Conservation (phyloP, 2,888 invertebrate genomes). For the Platycnemis pennipes region DNA sequence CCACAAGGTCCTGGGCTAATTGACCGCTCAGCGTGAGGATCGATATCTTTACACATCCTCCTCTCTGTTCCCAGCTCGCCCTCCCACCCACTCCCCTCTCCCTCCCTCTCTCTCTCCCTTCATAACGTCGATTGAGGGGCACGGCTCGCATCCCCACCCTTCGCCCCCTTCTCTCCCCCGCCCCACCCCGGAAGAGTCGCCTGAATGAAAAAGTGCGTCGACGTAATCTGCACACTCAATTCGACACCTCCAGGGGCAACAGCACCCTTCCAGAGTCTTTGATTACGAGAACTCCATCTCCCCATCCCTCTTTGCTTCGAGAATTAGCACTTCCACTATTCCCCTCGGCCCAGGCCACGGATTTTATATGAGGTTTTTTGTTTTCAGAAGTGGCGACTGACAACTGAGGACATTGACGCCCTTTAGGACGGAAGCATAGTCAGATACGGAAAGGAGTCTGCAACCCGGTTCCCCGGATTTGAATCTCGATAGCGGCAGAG, state of each 20-base stretch:
- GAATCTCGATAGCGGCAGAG: no score
- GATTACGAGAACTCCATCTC: neutral
- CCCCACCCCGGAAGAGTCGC: neutral
- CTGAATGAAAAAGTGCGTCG: neutral
- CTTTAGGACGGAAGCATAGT: no score
- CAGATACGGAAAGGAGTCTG: no score
- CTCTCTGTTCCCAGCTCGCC: neutral
- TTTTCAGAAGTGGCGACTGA: neutral
- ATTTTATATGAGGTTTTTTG: neutral
- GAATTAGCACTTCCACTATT: neutral
- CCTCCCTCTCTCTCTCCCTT: no score
- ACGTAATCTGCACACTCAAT: neutral
- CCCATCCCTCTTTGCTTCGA: neutral
- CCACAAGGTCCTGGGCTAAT: neutral
- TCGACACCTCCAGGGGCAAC: neutral
- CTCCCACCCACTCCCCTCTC: neutral
- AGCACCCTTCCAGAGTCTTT: neutral
- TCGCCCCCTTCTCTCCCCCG: neutral
- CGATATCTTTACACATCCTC: neutral
- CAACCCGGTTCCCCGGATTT: no score
- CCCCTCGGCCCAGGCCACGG: neutral
- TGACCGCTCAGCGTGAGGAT: conserved; percentile 2
- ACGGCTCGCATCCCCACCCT: neutral
- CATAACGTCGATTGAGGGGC: no score
- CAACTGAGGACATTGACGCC: no score